Conservation (phyloP, 2,113 vertebrate species). For the Coturnix japonica region DNA sequence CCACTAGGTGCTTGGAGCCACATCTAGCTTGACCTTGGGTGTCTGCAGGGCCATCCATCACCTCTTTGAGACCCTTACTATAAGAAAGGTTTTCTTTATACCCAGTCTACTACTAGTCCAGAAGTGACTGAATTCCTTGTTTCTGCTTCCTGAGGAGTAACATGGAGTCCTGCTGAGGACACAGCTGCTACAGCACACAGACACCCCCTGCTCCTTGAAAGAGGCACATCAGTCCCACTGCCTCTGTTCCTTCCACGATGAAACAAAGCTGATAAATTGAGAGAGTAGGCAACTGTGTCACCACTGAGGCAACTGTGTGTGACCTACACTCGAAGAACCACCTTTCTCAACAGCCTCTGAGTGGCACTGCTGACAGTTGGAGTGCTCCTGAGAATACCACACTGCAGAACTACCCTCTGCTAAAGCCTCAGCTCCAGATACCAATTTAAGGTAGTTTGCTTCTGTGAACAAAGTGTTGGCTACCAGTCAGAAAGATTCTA, state of each 20-base stretch:
- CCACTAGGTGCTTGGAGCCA: no score
- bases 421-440: background rate
- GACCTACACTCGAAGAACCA: background rate
- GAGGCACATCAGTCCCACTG: rapidly evolving
- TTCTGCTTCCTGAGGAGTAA: background rate
- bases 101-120: no score
- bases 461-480: background rate
- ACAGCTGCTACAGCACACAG: background rate
- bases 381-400: rapidly evolving
- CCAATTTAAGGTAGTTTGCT: background rate
- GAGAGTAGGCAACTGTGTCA: background rate
- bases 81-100: no score
- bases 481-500: background rate
- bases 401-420: background rate
- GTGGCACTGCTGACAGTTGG: rapidly evolving
- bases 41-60: no score
- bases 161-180: background rate
- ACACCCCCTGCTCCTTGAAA: rapidly evolving
- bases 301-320: background rate
- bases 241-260: background rate
- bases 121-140: no score
- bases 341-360: background rate
- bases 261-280: background rate
- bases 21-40: no score
- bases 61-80: no score